phyloP scores from a whole-genome alignment of 2,113 vertebrate genomes.

The Prinia subflava region DNA sequence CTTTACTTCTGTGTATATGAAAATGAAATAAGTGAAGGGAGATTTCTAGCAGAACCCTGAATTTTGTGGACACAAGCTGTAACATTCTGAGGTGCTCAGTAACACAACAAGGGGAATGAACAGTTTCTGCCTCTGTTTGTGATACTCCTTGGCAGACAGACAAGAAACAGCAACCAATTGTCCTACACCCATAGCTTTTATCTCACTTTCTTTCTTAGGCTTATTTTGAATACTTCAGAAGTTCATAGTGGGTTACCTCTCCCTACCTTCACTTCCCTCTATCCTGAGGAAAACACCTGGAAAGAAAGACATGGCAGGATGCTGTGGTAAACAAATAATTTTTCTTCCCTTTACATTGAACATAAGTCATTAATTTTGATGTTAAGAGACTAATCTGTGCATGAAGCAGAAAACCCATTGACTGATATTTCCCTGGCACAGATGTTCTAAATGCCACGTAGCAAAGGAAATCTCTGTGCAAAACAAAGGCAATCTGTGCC shows the following conservation, averaged over 20 bases:
- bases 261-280: neutral
- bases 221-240: neutral
- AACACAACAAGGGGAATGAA: neutral
- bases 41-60: neutral
- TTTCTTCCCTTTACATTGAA: neutral
- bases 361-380: constrained; percentile 20
- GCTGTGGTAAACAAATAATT: neutral
- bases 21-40: neutral
- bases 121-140: neutral
- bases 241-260: neutral
- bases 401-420: constrained; percentile 1
- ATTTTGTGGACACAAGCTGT: neutral
- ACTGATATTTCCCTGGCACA: constrained; percentile 18
- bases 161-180: neutral
- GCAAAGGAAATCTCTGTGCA: neutral
- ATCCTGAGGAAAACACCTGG: neutral
- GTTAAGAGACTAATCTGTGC: neutral
- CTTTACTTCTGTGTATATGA: neutral
- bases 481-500: neutral
- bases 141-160: neutral
- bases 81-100: neutral
- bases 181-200: neutral
- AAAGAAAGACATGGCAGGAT: neutral
- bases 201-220: neutral
- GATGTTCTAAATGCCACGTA: neutral